Evolutionary conservation across 1,140 invertebrate species (phyloP).

Genomic region (Lamellibrachia luymesi): DNA sequence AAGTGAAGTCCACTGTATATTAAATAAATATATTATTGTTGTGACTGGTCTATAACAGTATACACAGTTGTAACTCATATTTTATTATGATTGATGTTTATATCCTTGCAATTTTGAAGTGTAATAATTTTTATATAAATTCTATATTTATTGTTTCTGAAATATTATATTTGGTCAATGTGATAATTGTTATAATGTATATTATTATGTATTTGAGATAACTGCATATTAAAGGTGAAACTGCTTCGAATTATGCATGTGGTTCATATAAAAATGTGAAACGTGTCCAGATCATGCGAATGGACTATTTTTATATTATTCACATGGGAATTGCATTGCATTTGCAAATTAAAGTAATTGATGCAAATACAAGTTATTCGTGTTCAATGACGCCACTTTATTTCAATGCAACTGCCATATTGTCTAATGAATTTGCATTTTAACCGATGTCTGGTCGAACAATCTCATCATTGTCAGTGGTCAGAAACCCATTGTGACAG

Average conservation of each 20-base stretch:
- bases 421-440: no score
- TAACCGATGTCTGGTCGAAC: no score
- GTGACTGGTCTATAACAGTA: neutral
- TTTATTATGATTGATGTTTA: neutral
- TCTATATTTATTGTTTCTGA: neutral
- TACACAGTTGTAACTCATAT: constrained; percentile 39
- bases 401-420: neutral
- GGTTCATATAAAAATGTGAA: neutral
- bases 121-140: neutral
- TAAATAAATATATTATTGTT: neutral
- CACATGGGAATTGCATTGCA: neutral
- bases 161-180: neutral
- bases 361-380: neutral
- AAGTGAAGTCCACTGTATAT: no score
- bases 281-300: neutral
- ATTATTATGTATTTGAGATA: no score
- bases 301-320: neutral
- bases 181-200: neutral
- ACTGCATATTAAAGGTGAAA: no score
- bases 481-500: no score
- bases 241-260: no score
- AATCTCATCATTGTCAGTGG: no score
- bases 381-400: neutral
- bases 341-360: neutral
- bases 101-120: neutral